Conservation (phyloP, 1,140 invertebrate species). For the Bombus huntii region DNA sequence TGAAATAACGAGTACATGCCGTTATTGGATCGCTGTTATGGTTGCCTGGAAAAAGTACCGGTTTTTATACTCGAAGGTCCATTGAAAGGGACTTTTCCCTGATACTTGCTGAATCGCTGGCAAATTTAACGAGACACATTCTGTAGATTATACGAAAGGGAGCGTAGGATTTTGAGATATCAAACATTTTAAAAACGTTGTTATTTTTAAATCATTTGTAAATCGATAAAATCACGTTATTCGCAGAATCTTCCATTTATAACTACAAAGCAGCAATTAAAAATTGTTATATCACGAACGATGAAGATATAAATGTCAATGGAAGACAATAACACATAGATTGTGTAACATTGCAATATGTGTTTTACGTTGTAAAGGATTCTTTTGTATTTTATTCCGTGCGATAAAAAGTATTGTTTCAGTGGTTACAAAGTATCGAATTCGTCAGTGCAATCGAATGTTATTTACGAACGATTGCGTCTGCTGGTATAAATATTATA, state of each 20-base stretch:
- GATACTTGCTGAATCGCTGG: neutral
- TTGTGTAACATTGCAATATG: neutral
- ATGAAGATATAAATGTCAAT: neutral
- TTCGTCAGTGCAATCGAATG: slow-evolving; percentile 27
- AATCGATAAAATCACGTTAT: neutral
- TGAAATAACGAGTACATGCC: neutral
- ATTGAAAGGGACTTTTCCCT: neutral
- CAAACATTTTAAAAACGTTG: too few relatives aligned
- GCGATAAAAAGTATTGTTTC: slow-evolving; percentile 18
- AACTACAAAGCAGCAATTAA: neutral
- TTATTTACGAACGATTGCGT: slow-evolving; percentile 35
- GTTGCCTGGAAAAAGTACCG: neutral
- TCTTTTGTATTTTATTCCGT: neutral
- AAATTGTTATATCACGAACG: neutral
- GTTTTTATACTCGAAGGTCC: neutral
- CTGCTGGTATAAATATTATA: neutral
- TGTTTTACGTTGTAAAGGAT: too few relatives aligned
- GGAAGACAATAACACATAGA: neutral
- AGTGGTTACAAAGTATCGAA: neutral
- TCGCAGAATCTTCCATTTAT: neutral
- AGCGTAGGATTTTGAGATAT: neutral
- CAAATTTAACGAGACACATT: neutral
- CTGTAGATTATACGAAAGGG: neutral
- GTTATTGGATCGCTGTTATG: neutral
- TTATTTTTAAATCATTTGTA: too few relatives aligned